Evolutionary conservation across 1,140 invertebrate genomes (phyloP).

Genomic region (Drosophila ambigua): DNA sequence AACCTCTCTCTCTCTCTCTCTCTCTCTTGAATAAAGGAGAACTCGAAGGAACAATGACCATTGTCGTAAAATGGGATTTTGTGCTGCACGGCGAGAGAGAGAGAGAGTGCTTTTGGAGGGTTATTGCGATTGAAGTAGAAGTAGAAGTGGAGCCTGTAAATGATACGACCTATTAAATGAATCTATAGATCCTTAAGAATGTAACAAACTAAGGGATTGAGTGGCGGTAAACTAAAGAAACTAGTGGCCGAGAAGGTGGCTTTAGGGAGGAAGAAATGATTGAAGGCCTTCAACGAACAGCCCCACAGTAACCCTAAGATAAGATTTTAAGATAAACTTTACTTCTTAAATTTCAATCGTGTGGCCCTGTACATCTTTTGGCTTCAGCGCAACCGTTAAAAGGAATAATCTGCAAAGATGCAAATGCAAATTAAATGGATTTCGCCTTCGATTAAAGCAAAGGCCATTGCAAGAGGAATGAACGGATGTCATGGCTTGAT

Average conservation of each 20-base stretch:
- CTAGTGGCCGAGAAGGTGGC: no score
- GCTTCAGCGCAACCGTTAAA: slow-evolving; percentile 28
- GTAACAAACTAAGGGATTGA: slow-evolving; percentile 26
- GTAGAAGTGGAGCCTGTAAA: slow-evolving; percentile 15
- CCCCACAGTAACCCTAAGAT: no score
- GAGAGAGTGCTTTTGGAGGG: slow-evolving; percentile 30
- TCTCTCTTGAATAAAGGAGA: not conserved
- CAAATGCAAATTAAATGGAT: slow-evolving; percentile 64
- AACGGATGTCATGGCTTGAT: not conserved
- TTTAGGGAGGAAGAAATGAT: no score
- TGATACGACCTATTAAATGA: slow-evolving; percentile 31
- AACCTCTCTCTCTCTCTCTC: not conserved
- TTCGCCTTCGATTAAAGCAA: slow-evolving; percentile 27
- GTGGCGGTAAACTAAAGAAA: no score
- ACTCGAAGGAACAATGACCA: slow-evolving; percentile 24
- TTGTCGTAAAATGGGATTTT: slow-evolving; percentile 39
- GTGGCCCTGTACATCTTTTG: not conserved
- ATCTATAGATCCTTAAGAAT: slow-evolving; percentile 14
- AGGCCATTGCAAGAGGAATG: not conserved
- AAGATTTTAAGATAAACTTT: no score
- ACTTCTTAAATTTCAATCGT: no score
- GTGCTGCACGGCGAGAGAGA: not conserved
- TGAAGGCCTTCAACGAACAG: no score
- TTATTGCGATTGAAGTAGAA: slow-evolving; percentile 40
- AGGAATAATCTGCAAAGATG: slow-evolving; percentile 54